phyloP scores from a whole-genome alignment of 2,113 vertebrate genomes.

The Paratilapia polleni region DNA sequence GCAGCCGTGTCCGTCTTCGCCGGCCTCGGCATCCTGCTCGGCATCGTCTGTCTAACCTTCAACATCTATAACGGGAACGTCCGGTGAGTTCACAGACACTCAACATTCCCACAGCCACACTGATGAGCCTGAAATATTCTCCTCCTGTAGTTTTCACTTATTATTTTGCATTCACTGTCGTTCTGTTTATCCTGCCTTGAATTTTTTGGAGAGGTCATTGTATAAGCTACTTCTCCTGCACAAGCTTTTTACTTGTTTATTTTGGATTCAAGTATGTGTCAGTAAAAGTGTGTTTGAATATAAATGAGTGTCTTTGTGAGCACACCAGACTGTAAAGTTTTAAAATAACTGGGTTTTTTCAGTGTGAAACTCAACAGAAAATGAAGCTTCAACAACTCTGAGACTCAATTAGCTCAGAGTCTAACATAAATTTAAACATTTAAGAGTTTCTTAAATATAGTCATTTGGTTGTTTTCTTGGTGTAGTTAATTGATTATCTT shows the following conservation, averaged over 20 bases:
- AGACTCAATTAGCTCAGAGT: not conserved
- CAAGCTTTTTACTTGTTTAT: not conserved
- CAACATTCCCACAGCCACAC: no score
- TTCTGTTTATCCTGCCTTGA: not conserved
- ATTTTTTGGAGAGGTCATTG: not conserved
- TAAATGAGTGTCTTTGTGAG: not conserved
- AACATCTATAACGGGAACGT: constrained; percentile 98
- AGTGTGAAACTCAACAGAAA: not conserved
- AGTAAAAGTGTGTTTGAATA: not conserved
- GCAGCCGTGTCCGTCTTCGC: constrained; percentile 93
- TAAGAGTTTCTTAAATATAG: not conserved
- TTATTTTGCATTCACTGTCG: not conserved
- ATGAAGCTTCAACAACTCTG: not conserved
- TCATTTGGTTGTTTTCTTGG: not conserved
- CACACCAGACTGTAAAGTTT: not conserved
- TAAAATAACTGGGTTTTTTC: not conserved
- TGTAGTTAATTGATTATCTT: not conserved
- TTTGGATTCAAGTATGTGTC: not conserved
- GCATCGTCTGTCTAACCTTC: constrained; percentile 93
- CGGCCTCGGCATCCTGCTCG: constrained; percentile 90
- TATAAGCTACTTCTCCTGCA: not conserved
- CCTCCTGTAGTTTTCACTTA: not conserved
- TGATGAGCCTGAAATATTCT: not conserved
- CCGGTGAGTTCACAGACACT: constrained; percentile 77
- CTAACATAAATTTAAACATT: not conserved